Evolutionary conservation across 1,140 invertebrate species (phyloP), one percentile per base, ranked within the genome.

Genomic region (Pogonus chalceus): DNA sequence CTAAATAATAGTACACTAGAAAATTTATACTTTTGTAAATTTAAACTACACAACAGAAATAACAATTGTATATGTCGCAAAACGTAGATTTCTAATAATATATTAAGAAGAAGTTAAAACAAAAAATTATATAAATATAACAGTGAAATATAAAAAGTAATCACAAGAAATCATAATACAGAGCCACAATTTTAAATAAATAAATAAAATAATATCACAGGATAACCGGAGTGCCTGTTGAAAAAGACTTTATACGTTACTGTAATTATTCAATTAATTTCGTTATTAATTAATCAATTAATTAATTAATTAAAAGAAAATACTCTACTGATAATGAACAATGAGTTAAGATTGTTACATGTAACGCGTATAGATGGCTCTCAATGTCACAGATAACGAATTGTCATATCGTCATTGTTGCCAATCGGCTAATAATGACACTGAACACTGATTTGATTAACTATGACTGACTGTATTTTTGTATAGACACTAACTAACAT

Each of bases 161-260:
- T 31, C 4, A 31, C 26, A 31, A 31, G 4, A 31, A 31, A 7
- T 7, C 26, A 31, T 31, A 31, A 14, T 31, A 31, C 26, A 21
- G 23, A 53, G 20, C 10, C 9, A 56, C 51, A 39, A 23, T 18
- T 52, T 12, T 20, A 52, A 52, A 39, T 52, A 31, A 39, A 39
- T 20, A 52, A 49, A 39, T 31, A 37, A 9, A 46, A 48, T 21
- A 53, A 46, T 21, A 53, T 23, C 37, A 48, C 31, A 53, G 37
- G 16, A 53, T 54, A 59, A 61, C 60, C 58, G 57, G 60, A 61
- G 60, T 61, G 60, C 60, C 60, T 61, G 46, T 54, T 23, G 35
- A 55, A 53, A 43, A 59, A 59, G 57, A 59, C 57, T 60, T 26
- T 43, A 16, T 43, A 10, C 37, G 9, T 43, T 18, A 18, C 18